Evolutionary conservation across 2,797 vertebrate species (phyloP).

Genomic region (Fistularia commersonii): DNA sequence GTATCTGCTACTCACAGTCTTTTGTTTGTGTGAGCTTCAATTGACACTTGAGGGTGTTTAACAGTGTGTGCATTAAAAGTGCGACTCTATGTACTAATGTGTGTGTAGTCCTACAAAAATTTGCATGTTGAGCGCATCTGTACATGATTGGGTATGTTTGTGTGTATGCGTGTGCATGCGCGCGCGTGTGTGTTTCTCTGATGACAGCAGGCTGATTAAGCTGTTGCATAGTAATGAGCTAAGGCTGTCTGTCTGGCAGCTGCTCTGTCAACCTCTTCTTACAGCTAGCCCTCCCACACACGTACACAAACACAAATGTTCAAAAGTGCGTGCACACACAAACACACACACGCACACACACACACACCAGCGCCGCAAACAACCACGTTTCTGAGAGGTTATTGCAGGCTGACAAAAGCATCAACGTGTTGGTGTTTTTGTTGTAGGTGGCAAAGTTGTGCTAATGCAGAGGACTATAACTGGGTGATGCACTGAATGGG

Average conservation of each 20-base stretch:
- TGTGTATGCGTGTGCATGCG: slow-evolving; percentile 44
- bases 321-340: slow-evolving; percentile 24
- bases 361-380: slow-evolving; percentile 18
- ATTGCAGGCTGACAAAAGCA: slow-evolving; percentile 24
- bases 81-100: slow-evolving; percentile 1
- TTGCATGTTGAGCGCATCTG: slow-evolving; percentile 60
- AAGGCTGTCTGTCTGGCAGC: slow-evolving; percentile 77
- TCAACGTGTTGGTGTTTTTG: neutral
- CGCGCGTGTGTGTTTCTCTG: slow-evolving; percentile 33
- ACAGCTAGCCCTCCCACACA: slow-evolving; percentile 45
- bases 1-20: slow-evolving; percentile 16
- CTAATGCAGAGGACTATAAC: slow-evolving; percentile 33
- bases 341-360: slow-evolving; percentile 16
- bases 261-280: slow-evolving; percentile 70
- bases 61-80: slow-evolving; percentile 8
- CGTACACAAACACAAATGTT: too few species aligned
- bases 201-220: slow-evolving; percentile 79
- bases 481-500: slow-evolving; percentile 36
- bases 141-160: slow-evolving; percentile 23
- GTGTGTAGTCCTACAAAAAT: slow-evolving; percentile 46
- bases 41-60: slow-evolving; percentile 15
- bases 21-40: slow-evolving; percentile 28
- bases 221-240: slow-evolving; percentile 80
- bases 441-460: slow-evolving; percentile 40
- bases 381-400: slow-evolving; percentile 17